Evolutionary conservation across 2,888 invertebrate species (phyloP), one percentile per base, ranked within the genome.

Genomic region (Erebia ligea): DNA sequence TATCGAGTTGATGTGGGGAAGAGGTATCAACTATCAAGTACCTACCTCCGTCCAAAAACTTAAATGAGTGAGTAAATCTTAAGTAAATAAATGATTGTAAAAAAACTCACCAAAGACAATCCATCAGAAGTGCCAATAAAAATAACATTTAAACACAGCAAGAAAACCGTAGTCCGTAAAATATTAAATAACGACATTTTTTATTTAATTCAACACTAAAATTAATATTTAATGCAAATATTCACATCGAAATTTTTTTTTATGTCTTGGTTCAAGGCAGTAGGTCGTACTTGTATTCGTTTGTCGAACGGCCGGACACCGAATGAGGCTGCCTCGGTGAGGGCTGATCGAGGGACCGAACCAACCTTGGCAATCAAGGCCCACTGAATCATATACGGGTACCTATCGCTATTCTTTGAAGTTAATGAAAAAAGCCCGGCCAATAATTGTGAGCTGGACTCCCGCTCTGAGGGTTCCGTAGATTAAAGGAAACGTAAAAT

Each of bases 311-410:
- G 48, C 67, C 69, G 64, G 68, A 64, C 72, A 69, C 63, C 70
- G 65, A 77, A 76, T 78, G 76, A 75, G 72, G 72, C 70, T 73
- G 72, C 74, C 73, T 68, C 74, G 71, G 70, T 63, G 76, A 77
- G 78, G 79, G 76, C 79, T 81, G 79, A 76, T 79, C 81, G 81
- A 81, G 80, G 84, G 84, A 82, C 81, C 82, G 5, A 77, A 82
- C 56, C 82, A 86, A 79, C 91, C 92, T 92, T 91, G 90, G 84
- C 86, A 83, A 81, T 79, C 84, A 84, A 86, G 83, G 82, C 89
- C 85, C 81, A 83, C 82, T 87, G 86, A 86, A 82, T 86, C 84
- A 89, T 79, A 83, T 64, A 66, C 52, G 40, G 56, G 56, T 42
- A 82, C 80, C 79, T 71, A 62, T 59, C 21, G 21, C 63, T 70